Base-by-base conservation (phyloP, 92 coral and sea anemone genomes). In the Muricea muricata region DNA sequence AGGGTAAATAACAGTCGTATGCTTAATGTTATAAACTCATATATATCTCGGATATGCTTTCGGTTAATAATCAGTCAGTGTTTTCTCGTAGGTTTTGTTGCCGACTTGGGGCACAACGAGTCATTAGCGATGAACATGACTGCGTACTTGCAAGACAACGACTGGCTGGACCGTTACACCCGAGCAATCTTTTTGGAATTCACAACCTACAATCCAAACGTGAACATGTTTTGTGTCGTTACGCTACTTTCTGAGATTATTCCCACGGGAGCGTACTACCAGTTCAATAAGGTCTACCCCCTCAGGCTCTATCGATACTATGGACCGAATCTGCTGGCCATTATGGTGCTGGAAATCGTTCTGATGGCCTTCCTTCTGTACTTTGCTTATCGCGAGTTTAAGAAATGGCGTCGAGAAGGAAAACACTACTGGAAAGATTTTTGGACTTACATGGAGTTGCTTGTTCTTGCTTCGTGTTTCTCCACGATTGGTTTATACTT, bases 231-330 rank as follows among this genome's bases (percentile, higher is more conserved):
- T 45, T 88, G 95, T 76, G 76, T 92, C 1, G 91, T 94, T 34
- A 92, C 92, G 0, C 65, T 94, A 28, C 80, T 94, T 15, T 81
- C 93, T 11, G 98, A 94, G 69, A 60, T 94, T 50, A 76, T 89
- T 35, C 95, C 98, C 0, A 94, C 98, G 0, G 98, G 98, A 13
- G 98, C 93, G 5, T 94, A 90, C 66, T 50, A 84, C 73, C 98
- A 90, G 42, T 94, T 87, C 79, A 90, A 86, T 45, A 78, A 93
- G 66, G 78, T 92, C 29, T 32, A 85, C 24, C 86, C 95, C 60
- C 58, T 94, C 25, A 86, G 94, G 67, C 75, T 94, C 2, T 94
- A 94, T 61, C 93, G 98, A 47, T 94, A 94, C 65, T 80, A 75
- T 8, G 98, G 96, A 1, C 81, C 95, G 1, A 93, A 94, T 20